Conservation (phyloP, 2,797 vertebrate genomes). For the Silurus lanzhouensis region DNA sequence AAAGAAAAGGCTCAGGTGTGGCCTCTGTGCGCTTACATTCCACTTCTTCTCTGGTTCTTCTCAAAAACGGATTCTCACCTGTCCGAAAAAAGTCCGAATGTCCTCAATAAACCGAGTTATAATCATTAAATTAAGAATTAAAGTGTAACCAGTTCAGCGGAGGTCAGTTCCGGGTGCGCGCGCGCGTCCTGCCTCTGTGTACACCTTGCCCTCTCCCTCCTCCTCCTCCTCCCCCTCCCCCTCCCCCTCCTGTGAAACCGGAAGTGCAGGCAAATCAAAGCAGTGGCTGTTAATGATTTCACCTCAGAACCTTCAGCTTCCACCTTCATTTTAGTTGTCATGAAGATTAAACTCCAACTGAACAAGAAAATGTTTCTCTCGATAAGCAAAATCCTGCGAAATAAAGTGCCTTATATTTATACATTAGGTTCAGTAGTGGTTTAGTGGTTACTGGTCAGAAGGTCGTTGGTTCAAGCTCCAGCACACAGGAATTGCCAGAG, state of each 20-base stretch:
- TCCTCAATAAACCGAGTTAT: no score
- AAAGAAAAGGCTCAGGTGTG: not conserved
- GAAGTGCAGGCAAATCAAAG: slow-evolving; percentile 17
- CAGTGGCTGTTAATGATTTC: not conserved
- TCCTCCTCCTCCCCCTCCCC: no score
- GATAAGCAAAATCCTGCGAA: no score
- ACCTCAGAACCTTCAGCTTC: not conserved
- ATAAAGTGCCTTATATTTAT: no score
- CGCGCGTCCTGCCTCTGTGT: not conserved
- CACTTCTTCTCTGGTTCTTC: not conserved
- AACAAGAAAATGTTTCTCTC: not conserved
- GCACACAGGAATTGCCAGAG: no score
- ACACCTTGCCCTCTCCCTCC: no score
- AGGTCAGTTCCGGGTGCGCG: not conserved
- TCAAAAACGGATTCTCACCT: not conserved
- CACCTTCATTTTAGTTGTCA: not conserved
- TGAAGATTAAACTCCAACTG: not conserved
- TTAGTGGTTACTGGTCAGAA: no score
- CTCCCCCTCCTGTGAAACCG: not conserved
- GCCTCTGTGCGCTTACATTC: not conserved
- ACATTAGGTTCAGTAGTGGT: no score
- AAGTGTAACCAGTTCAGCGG: no score
- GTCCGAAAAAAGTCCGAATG: not conserved
- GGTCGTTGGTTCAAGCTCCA: no score
- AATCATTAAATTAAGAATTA: not conserved